phyloP scores from a whole-genome alignment of 2,113 vertebrate genomes.

The Osmerus mordax region DNA sequence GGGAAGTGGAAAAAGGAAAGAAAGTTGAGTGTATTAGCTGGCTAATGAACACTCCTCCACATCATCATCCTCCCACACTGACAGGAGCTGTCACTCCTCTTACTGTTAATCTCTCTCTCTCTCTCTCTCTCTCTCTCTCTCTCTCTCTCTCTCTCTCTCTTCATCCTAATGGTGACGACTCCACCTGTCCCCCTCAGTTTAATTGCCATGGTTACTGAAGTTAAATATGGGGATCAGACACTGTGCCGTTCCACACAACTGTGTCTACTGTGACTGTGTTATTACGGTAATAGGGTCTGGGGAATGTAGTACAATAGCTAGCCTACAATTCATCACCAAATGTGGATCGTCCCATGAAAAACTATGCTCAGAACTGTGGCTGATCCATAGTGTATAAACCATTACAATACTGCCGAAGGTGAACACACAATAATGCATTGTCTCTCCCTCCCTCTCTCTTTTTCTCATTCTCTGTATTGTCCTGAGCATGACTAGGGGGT shows the following conservation, averaged over 20 bases:
- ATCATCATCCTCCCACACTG: background rate
- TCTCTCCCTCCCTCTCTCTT: too few relatives aligned
- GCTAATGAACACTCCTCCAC: conserved; percentile 8
- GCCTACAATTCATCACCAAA: too few relatives aligned
- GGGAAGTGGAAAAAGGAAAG: background rate
- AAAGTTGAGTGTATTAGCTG: too few relatives aligned
- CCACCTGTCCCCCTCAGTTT: background rate
- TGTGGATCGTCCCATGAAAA: too few relatives aligned
- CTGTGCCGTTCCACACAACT: background rate
- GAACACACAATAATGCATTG: too few relatives aligned
- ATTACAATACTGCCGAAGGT: too few relatives aligned
- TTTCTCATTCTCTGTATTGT: background rate
- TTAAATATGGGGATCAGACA: background rate
- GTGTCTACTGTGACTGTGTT: too few relatives aligned
- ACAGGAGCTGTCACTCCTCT: background rate
- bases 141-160: background rate
- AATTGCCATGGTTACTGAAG: background rate
- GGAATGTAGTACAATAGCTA: too few relatives aligned
- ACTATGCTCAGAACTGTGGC: too few relatives aligned
- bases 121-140: background rate
- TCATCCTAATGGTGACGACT: background rate
- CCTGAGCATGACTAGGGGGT: background rate
- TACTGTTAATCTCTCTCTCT: background rate
- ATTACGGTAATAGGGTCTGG: too few relatives aligned
- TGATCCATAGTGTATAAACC: too few relatives aligned